Percentiles rank a stretch among this genome's conserved stretches.
phyloP scores from a whole-genome alignment of 1,140 invertebrate species.

The Anthonomus grandis region DNA sequence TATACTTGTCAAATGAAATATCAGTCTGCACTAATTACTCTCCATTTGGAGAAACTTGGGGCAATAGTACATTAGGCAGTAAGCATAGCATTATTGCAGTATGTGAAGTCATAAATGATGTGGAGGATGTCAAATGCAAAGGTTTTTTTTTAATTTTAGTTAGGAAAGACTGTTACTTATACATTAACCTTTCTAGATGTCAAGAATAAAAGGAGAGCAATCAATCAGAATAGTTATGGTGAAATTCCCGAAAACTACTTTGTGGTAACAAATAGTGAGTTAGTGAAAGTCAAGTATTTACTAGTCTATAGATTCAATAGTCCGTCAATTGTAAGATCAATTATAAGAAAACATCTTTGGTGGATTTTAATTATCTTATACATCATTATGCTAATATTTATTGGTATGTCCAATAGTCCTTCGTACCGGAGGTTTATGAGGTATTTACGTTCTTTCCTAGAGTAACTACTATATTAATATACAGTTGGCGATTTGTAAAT shows the following conservation, averaged over 20 bases:
- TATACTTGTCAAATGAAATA: conserved; percentile 72
- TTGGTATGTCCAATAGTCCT: conserved; percentile 23
- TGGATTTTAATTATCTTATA: conserved; percentile 28
- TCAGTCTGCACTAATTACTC: conserved; percentile 66
- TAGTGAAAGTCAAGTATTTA: conserved; percentile 72
- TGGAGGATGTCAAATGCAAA: conserved; percentile 56
- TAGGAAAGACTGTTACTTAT: no score
- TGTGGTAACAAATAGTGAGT: conserved; percentile 71
- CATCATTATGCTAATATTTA: conserved; percentile 26
- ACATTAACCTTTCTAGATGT: conserved; percentile 38
- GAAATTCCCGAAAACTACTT: conserved; percentile 70
- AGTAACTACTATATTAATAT: background rate
- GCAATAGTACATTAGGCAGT: conserved; percentile 66
- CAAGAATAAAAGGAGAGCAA: conserved; percentile 46
- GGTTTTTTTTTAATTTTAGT: no score
- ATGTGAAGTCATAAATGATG: conserved; percentile 73
- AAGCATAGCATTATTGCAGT: conserved; percentile 73
- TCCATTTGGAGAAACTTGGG: conserved; percentile 69
- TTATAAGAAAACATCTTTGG: conserved; percentile 23
- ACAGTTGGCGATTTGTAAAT: background rate
- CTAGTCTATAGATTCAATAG: conserved; percentile 65
- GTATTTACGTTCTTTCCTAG: conserved; percentile 4
- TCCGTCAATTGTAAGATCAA: conserved; percentile 12
- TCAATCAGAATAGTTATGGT: conserved; percentile 50
- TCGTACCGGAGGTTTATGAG: conserved; percentile 16